Evolutionary conservation across 1,140 invertebrate species (phyloP), one percentile per base, ranked within the genome.

Genomic region (Panulirus ornatus): DNA sequence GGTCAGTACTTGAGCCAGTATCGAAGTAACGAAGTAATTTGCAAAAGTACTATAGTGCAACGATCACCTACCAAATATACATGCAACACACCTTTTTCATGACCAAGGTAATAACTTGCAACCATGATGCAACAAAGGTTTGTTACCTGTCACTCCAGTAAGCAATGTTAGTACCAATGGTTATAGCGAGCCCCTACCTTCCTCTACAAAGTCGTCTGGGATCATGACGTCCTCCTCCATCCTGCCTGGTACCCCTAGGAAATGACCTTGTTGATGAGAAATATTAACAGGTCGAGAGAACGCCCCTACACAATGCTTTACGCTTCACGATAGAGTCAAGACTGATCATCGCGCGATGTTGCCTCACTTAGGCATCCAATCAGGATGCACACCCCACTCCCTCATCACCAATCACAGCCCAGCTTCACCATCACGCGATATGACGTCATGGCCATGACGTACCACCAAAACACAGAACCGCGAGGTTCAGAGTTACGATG

Each of bases 301-400:
- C 42, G 16, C 16, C 27, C 1, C 58, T 54, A 38, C 40, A 27
- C 27, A 34, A 16, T 63, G 22, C 34, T 40, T 19, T n/a, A 22
- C 19, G 58, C 16, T 8, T 40, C 81, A 79, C 40, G n/a, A 1
- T 8, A 36, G 5, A 51, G 22, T 11, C 30, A 81, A 9, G 88
- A 83, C 88, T 89, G 79, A 83, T 47, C 71, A 83, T 89, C 63
- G 88, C 88, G 81, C 88, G 79, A 89, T 89, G 81, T 89, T 84
- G 81, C 88, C 79, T 89, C 88, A 89, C 44, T 22, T 14, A 9
- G 19, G 30, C 79, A 63, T 44, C 88, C 88, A 89, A 89, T 89
- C 88, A 84, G 16, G 1, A 22, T 22, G 22, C 66, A 58, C 79
- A 36, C 47, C 79, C 54, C 54, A n/a, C 75, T 27, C 27, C 30